Evolutionary conservation across 2,113 vertebrate genomes (phyloP).

Genomic region (Macheiramphus alcinus): DNA sequence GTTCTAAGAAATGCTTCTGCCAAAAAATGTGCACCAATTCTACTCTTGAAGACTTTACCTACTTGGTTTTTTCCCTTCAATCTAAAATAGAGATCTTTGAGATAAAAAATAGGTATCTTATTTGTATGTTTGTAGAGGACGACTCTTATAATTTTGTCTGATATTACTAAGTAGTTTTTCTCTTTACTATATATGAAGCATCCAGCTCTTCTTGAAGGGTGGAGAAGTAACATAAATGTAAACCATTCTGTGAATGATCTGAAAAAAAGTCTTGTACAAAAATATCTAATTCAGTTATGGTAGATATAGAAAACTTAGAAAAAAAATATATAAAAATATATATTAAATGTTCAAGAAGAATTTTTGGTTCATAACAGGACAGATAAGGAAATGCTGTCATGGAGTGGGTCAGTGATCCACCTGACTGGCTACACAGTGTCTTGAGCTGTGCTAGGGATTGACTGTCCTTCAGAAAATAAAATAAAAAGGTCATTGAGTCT

Average conservation of each 20-base stretch:
- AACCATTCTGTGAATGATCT: neutral
- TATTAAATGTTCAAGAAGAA: neutral
- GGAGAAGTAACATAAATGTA: neutral
- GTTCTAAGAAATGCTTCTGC: neutral
- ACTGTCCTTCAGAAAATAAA: neutral
- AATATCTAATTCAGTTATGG: neutral
- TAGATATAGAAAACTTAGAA: neutral
- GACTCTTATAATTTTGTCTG: neutral
- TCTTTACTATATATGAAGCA: neutral
- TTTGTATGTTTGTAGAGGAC: neutral
- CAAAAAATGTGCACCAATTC: neutral
- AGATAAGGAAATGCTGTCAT: neutral
- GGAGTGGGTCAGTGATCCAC: neutral
- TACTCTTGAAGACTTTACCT: neutral
- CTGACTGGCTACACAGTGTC: neutral
- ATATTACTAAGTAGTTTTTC: neutral
- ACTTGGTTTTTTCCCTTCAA: neutral
- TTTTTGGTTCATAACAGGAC: neutral
- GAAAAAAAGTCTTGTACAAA: neutral
- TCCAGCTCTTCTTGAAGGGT: neutral
- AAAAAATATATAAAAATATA: too few species aligned
- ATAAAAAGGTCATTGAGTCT: neutral
- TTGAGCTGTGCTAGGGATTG: neutral
- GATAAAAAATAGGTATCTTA: neutral
- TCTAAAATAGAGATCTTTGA: neutral